Percentiles rank a stretch among this genome's conserved stretches.
Conservation (phyloP, 2,888 invertebrate genomes). For the Amblyteles armatorius region DNA sequence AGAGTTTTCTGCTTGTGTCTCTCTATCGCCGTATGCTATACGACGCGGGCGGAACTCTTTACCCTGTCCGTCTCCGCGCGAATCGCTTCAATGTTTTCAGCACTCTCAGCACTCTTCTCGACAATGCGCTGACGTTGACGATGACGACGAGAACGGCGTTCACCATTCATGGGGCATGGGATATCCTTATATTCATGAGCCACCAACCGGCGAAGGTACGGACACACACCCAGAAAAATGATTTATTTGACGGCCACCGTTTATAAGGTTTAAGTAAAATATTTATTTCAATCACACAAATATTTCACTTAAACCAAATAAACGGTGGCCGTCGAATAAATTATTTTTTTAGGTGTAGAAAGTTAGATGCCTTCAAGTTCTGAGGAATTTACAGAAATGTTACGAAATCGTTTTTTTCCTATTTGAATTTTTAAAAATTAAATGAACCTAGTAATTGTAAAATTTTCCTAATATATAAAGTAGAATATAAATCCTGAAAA, state of each 20-base stretch:
- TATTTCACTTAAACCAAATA: no score
- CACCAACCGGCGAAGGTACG: conserved; percentile 13
- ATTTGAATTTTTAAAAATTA: background rate
- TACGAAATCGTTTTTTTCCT: background rate
- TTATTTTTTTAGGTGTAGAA: background rate
- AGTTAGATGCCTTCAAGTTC: conserved; percentile 10
- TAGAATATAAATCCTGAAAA: no score
- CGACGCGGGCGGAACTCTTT: conserved; percentile 41
- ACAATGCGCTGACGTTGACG: conserved; percentile 40
- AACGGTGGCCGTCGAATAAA: no score
- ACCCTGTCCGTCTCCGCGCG: conserved; percentile 11
- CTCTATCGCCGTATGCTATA: conserved; percentile 40
- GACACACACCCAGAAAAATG: background rate
- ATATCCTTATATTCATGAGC: conserved; percentile 8
- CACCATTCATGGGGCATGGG: conserved; percentile 4
- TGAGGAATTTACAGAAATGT: background rate
- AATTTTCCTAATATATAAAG: no score
- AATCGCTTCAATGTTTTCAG: conserved; percentile 70
- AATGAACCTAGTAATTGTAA: background rate
- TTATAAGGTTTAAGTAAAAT: no score
- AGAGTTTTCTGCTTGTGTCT: conserved; percentile 1
- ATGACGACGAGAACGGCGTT: conserved; percentile 25
- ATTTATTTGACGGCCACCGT: no score
- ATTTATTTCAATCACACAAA: no score
- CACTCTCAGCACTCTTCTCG: conserved; percentile 72